Percentiles rank a stretch among this genome's conserved stretches.
These are phyloP conservation scores for Paramuricea clavata DNA, from an alignment of 92 coral and sea anemone genomes.

Conservation along the genomic window DNA sequence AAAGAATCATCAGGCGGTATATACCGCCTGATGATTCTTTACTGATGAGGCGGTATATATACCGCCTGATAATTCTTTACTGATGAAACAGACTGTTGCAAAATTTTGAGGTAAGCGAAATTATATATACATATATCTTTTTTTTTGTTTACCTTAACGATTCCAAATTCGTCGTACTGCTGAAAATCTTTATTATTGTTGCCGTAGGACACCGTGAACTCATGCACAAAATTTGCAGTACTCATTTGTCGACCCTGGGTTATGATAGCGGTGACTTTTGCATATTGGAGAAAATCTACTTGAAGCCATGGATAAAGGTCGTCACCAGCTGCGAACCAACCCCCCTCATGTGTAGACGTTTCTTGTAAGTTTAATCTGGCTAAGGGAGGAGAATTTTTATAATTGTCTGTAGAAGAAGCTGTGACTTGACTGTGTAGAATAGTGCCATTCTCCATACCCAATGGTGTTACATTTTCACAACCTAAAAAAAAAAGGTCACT, in stretches of 20 bases:
- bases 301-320: constrained; percentile 59
- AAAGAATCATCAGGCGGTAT: no score
- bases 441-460: neutral
- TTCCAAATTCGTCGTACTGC: constrained; percentile 20
- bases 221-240: constrained; percentile 52
- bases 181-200: constrained; percentile 65
- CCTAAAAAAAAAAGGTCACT: neutral
- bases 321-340: neutral
- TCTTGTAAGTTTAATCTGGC: neutral
- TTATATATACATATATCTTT: no score
- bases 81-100: no score
- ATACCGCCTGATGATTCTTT: no score
- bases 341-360: neutral
- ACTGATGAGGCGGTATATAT: no score
- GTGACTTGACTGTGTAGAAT: neutral
- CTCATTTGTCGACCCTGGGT: constrained; percentile 59
- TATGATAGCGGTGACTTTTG: constrained; percentile 57
- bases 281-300: constrained; percentile 67
- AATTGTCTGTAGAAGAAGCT: neutral
- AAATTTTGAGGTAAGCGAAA: no score
- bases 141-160: neutral
- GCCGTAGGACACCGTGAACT: constrained; percentile 44
- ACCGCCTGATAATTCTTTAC: no score
- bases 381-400: neutral
- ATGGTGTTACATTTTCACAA: neutral